These are phyloP conservation scores for Scartelaos histophorus DNA, from an alignment of 2,113 vertebrate genomes.

Conservation along the genomic window DNA sequence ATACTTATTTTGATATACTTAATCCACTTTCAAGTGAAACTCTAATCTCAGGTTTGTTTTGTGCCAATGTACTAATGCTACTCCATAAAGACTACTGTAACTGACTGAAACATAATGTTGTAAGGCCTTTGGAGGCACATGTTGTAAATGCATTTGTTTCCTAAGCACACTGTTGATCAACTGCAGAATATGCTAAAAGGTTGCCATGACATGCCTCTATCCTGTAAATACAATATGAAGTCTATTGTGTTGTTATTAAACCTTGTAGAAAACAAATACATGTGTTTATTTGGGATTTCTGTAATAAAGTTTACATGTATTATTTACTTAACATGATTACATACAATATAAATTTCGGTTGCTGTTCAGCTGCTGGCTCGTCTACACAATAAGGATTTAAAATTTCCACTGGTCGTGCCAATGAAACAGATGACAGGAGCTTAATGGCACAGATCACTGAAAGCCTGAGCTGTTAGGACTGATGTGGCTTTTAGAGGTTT, in stretches of 20 bases:
- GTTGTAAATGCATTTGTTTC: slow-evolving; percentile 32
- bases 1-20: slow-evolving; percentile 1
- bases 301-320: slow-evolving; percentile 38
- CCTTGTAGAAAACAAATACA: slow-evolving; percentile 44
- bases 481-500: slow-evolving; percentile 57
- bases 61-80: slow-evolving; percentile 36
- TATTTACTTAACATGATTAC: slow-evolving; percentile 27
- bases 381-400: slow-evolving; percentile 39
- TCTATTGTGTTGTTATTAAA: slow-evolving; percentile 36
- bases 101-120: slow-evolving; percentile 5
- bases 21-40: slow-evolving; percentile 9
- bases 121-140: slow-evolving; percentile 44
- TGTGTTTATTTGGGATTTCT: slow-evolving; percentile 52
- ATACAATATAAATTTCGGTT: not conserved
- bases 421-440: slow-evolving; percentile 56
- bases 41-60: slow-evolving; percentile 12
- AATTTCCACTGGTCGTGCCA: slow-evolving; percentile 34
- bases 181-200: slow-evolving; percentile 9
- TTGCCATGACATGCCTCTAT: slow-evolving; percentile 18
- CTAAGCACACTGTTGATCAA: slow-evolving; percentile 48
- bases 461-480: slow-evolving; percentile 44
- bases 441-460: slow-evolving; percentile 39
- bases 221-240: slow-evolving; percentile 36
- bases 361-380: slow-evolving; percentile 14
- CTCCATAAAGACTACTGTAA: slow-evolving; percentile 17